Base-by-base conservation (phyloP, 1,140 invertebrate species). In the Battus philenor region DNA sequence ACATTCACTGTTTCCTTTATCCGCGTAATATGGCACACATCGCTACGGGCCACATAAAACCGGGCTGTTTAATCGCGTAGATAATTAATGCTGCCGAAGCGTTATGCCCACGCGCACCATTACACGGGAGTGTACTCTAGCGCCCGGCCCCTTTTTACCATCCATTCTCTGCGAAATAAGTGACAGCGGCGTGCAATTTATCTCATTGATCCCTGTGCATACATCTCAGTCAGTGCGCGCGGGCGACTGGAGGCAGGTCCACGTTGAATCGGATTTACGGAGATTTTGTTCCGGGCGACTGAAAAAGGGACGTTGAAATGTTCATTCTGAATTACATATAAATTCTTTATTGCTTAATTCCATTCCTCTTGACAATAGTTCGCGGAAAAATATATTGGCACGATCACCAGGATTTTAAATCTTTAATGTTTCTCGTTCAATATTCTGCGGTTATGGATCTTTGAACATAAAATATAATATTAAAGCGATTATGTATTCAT, bases 141-240 rank as follows among this genome's bases (percentile, higher is more conserved):
- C 33, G 27, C 50, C 46, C 30, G 16, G 26, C 39, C 41, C 32
- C 24, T 27, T 17, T 43, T 30, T 13, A 9, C 27, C 27, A 39
- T 34, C 31, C 20, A 43, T 44, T 50, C 39, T 10, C 20, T 24
- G 43, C 26, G 22, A 45, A 70, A 74, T 66, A 72, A 75, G 66
- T 67, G 67, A 62, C 64, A 72, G 61, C 50, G 58, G 47, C 48
- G 54, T 63, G 64, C 65, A 65, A 80, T 80, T 68, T 68, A 75
- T 80, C 74, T 74, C 63, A 74, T 74, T 76, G 74, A 80, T 76
- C 70, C 71, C 63, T 68, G 64, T 74, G 76, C 71, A 77, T 80
- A 75, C 66, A 68, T 77, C 68, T 73, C 69, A 71, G 71, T 80
- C 65, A 73, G 55, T 69, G 60, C 59, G 57, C 59, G 65, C 18